Evolutionary conservation across 2,113 vertebrate genomes (phyloP).

Genomic region (Athene noctua): DNA sequence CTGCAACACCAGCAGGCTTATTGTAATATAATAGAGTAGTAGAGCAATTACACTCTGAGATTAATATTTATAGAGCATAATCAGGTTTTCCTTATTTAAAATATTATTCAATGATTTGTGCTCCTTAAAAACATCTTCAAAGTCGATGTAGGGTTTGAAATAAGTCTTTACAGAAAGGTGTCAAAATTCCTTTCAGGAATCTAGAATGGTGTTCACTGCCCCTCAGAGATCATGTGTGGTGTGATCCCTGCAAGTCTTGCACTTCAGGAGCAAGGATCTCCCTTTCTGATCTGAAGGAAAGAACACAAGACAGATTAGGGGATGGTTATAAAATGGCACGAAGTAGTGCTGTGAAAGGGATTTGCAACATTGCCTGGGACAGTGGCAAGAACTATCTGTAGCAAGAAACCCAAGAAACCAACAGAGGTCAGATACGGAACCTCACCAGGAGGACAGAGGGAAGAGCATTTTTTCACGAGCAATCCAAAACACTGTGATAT

Average conservation of each 20-base stretch:
- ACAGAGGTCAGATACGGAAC: not conserved
- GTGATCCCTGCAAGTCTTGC: not conserved
- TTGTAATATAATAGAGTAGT: constrained; percentile 64
- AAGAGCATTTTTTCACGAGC: not conserved
- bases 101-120: constrained; percentile 14
- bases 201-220: not conserved
- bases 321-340: not conserved
- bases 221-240: not conserved
- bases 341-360: not conserved
- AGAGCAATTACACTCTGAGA: constrained; percentile 57
- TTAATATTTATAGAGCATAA: constrained; percentile 56
- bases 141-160: not conserved
- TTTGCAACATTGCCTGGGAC: not conserved
- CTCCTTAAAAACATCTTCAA: not conserved
- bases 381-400: not conserved
- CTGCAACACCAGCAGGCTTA: constrained; percentile 57
- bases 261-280: not conserved
- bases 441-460: not conserved
- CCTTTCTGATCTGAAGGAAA: not conserved
- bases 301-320: not conserved
- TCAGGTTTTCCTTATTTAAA: constrained; percentile 49
- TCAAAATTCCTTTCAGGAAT: not conserved
- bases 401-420: not conserved
- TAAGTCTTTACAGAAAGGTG: not conserved
- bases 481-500: not conserved